Base-by-base conservation (phyloP, 2,888 invertebrate species). In the Hypercompe scribonia region DNA sequence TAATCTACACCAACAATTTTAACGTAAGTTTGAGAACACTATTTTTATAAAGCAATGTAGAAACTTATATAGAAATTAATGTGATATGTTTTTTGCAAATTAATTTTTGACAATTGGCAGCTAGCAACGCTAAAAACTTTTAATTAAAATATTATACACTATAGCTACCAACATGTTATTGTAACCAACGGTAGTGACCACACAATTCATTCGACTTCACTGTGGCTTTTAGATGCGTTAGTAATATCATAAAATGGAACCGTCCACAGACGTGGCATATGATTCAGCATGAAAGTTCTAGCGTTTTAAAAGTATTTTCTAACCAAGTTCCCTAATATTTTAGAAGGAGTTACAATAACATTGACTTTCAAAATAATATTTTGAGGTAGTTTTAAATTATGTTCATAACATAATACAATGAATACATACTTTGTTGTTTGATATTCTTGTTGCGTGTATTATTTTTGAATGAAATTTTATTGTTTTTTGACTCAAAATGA, bases 201-300 rank as follows among this genome's bases (percentile, higher is more conserved):
- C 24, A 66, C 67, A 65, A 67, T 34, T 36, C 46, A 74, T 75
- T 75, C 74, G 77, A 73, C 69, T 83, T 78, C 74, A 76, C 71
- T 69, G 77, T 73, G 78, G 83, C 78, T 81, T 81, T 77, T 18
- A 69, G 76, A 83, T 78, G 73, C 81, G 74, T 82, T 74, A 33
- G 81, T 78, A 82, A 81, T 78, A n/a, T n/a, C n/a, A n/a, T n/a
- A 83, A 81, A 82, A 82, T 77, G 76, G 67, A 73, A 73, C 73
- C 74, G 75, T 78, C 72, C 10, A 42, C 21, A 73, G 61, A 68
- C 75, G 74, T 82, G 65, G 73, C 71, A 65, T 68, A 34, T 72
- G 39, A 54, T 68, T 72, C 64, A 65, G 54, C 39, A 64, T 63
- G 36, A 50, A 68, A 28, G 39, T 64, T 68, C 34, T 65, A 64